Evolutionary conservation across 2,797 vertebrate species (phyloP).

Genomic region (Pangasius krempfi): DNA sequence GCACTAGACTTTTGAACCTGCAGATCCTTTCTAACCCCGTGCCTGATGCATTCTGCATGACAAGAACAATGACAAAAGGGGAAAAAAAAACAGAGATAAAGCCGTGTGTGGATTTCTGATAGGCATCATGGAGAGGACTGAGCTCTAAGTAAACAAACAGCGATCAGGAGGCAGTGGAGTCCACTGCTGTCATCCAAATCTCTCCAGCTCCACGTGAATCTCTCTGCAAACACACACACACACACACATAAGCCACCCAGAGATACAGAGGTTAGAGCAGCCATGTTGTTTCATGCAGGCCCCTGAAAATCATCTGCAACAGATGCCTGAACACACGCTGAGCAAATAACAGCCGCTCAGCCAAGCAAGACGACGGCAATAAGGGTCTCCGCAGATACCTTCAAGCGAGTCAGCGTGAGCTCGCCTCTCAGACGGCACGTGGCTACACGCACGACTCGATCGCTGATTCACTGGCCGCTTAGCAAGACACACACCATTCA

Average conservation of each 20-base stretch:
- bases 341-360: conserved; percentile 34
- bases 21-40: not conserved
- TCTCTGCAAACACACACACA: not conserved
- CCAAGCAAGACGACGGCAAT: conserved; percentile 43
- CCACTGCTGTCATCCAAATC: conserved; percentile 4
- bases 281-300: conserved; percentile 7
- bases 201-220: not conserved
- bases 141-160: conserved; percentile 36
- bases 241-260: not conserved
- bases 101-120: conserved; percentile 17
- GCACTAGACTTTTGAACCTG: not conserved
- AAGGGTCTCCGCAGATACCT: conserved; percentile 29
- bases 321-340: conserved; percentile 39
- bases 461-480: not conserved
- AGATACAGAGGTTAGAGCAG: conserved; percentile 17
- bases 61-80: not conserved
- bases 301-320: conserved; percentile 35
- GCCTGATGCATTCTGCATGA: not conserved
- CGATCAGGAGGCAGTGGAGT: not conserved
- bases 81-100: not conserved
- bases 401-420: conserved; percentile 29
- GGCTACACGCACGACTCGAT: conserved; percentile 14
- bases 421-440: conserved; percentile 11
- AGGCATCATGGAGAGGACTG: not conserved
- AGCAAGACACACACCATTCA: conserved; percentile 26